These are phyloP conservation scores for Chloroceryle aenea DNA, from an alignment of 2,113 vertebrate genomes.

Conservation along the genomic window DNA sequence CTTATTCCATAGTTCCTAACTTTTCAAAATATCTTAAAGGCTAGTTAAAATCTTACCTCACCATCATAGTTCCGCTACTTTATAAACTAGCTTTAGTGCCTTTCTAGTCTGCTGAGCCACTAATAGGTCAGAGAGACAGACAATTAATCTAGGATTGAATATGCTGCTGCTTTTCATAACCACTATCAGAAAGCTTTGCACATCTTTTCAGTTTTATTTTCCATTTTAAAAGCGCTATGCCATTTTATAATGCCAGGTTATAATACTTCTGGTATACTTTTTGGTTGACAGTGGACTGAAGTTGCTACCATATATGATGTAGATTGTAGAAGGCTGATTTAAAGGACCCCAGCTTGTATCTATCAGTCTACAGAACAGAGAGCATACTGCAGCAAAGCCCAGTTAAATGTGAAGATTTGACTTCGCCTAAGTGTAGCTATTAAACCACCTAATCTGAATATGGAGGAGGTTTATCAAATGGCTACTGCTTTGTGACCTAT, in stretches of 20 bases:
- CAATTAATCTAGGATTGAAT: neutral
- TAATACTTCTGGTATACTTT: neutral
- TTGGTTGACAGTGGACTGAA: neutral
- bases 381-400: neutral
- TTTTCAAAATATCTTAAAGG: neutral
- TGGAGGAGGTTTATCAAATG: neutral
- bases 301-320: neutral
- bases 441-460: neutral
- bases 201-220: neutral
- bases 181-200: neutral
- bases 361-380: neutral
- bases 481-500: neutral
- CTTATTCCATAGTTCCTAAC: neutral
- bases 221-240: neutral
- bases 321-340: neutral
- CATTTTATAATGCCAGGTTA: neutral
- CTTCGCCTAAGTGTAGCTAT: neutral
- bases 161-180: neutral
- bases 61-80: neutral
- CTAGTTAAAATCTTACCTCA: neutral
- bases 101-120: neutral
- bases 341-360: neutral
- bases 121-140: neutral
- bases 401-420: neutral
- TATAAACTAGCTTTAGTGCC: neutral